Conservation (phyloP, 2,797 vertebrate species). For the Coracias cyanogaster region DNA sequence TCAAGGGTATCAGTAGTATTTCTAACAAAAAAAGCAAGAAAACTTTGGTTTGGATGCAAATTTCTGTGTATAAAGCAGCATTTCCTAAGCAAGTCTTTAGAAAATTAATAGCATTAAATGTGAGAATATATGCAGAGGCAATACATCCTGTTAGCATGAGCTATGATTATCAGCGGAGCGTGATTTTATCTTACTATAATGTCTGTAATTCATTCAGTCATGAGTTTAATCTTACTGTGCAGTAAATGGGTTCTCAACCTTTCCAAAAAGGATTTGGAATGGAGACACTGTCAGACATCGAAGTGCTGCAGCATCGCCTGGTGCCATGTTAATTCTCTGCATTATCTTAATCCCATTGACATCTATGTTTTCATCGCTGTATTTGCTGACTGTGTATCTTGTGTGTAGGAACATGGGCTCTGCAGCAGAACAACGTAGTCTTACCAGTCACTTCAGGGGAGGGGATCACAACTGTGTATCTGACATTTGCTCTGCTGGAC, state of each 20-base stretch:
- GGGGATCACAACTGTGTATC: neutral
- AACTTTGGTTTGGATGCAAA: neutral
- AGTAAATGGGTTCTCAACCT: neutral
- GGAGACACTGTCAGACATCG: neutral
- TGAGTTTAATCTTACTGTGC: neutral
- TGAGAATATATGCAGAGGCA: neutral
- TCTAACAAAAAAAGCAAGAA: neutral
- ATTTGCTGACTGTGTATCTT: neutral
- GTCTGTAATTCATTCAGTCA: neutral
- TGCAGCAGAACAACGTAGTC: neutral
- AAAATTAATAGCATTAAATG: neutral
- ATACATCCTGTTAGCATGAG: neutral
- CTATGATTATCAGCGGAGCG: neutral
- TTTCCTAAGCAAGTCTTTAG: neutral
- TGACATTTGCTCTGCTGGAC: neutral
- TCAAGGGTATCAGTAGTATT: neutral
- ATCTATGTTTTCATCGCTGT: neutral
- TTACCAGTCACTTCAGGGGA: neutral
- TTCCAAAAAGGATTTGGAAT: constrained; percentile 29
- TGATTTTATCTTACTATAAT: neutral
- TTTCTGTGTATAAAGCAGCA: neutral
- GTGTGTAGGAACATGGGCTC: neutral
- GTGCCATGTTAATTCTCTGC: constrained; percentile 12
- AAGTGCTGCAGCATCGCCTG: neutral
- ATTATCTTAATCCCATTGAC: constrained; percentile 19